These are phyloP conservation scores for Sylvicola cinctus DNA, from an alignment of 2,888 invertebrate genomes.

Conservation along the genomic window DNA sequence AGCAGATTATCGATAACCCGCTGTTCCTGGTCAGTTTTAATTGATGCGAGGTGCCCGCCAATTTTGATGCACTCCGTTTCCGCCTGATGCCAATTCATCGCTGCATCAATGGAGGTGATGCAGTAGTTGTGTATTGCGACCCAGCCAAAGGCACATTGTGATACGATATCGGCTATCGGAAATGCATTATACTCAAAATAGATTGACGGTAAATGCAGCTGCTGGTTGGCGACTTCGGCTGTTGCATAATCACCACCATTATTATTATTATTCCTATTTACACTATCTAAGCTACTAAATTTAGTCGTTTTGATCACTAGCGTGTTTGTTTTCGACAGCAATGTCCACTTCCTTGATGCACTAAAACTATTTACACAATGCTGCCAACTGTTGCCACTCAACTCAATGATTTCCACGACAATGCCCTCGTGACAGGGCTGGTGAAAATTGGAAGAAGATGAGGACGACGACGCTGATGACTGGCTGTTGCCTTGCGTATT, in stretches of 20 bases:
- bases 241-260: too few relatives aligned
- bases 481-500: not conserved
- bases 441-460: too few relatives aligned
- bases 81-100: conserved; percentile 41
- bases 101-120: conserved; percentile 35
- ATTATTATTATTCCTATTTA: not conserved
- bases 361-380: conserved; percentile 3
- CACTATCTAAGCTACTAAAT: not conserved
- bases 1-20: conserved; percentile 39
- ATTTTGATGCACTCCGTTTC: conserved; percentile 40
- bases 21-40: conserved; percentile 41
- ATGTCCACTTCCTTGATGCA: conserved; percentile 11
- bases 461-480: too few relatives aligned
- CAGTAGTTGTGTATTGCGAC: conserved; percentile 44
- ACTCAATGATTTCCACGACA: conserved; percentile 3
- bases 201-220: conserved; percentile 29
- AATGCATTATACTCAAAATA: conserved; percentile 42
- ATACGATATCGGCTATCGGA: conserved; percentile 36
- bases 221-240: too few relatives aligned
- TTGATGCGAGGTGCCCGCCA: conserved; percentile 47
- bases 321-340: conserved; percentile 15
- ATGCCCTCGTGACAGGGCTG: conserved; percentile 3
- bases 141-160: conserved; percentile 51
- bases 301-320: conserved; percentile 9
- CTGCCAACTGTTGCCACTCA: conserved; percentile 3